These are phyloP conservation scores for Volucella inflata DNA, from an alignment of 2,888 invertebrate genomes.

Conservation along the genomic window DNA sequence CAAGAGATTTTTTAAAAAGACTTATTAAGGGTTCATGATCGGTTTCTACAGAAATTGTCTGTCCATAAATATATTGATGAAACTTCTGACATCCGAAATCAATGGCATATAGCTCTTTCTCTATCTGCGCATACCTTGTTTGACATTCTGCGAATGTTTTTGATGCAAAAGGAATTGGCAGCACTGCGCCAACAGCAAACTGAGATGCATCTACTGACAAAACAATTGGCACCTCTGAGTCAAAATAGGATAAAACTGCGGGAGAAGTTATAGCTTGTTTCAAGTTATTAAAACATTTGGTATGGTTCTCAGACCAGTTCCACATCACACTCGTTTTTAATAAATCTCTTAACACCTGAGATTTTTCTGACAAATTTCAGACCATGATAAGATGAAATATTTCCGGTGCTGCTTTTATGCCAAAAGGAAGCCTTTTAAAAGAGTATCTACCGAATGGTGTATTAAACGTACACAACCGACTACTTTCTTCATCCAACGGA, in stretches of 20 bases:
- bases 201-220: conserved; percentile 60
- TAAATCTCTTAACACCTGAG: conserved; percentile 3
- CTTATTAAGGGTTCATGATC: conserved; percentile 53
- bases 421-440: conserved; percentile 50
- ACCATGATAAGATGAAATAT: conserved; percentile 42
- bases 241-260: conserved; percentile 24
- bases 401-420: conserved; percentile 42
- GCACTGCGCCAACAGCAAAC: conserved; percentile 50
- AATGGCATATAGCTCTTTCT: conserved; percentile 79
- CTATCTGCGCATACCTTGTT: conserved; percentile 61
- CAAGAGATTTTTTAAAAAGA: conserved; percentile 7
- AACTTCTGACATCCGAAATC: conserved; percentile 78
- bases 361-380: conserved; percentile 3
- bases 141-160: conserved; percentile 37
- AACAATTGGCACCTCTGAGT: conserved; percentile 36
- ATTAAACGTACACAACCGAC: conserved; percentile 71
- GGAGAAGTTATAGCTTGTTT: conserved; percentile 44
- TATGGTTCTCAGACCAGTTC: conserved; percentile 32
- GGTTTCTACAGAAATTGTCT: conserved; percentile 32
- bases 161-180: conserved; percentile 51
- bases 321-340: conserved; percentile 19
- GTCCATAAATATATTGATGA: conserved; percentile 72
- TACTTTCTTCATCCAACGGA: conserved; percentile 63
- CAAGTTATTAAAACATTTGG: conserved; percentile 34
- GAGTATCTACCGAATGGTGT: conserved; percentile 73